These are phyloP conservation scores for Hipparchia sbordonii DNA, from an alignment of 2,888 invertebrate genomes.

Conservation along the genomic window DNA sequence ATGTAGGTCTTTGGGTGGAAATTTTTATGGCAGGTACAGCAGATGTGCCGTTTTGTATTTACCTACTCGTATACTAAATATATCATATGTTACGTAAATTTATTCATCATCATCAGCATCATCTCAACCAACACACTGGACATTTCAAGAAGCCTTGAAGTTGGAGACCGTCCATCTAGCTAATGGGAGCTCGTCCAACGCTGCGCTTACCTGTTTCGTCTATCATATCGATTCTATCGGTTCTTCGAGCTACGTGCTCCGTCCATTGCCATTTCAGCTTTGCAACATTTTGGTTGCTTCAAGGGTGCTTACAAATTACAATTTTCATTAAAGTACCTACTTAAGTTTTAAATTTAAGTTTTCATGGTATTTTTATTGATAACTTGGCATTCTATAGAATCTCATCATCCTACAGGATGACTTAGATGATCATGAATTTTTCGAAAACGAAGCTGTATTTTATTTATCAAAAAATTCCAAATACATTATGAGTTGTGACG, in stretches of 20 bases:
- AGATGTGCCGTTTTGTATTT: not conserved
- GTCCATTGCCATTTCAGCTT: no score
- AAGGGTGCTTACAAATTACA: no score
- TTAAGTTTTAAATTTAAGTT: not conserved
- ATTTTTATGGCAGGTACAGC: slow-evolving; percentile 1
- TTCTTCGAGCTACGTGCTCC: no score
- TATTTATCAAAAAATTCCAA: not conserved
- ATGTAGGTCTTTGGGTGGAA: slow-evolving; percentile 4
- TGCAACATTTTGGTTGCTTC: no score
- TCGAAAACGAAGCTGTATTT: not conserved
- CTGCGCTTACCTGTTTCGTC: no score
- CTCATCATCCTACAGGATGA: not conserved
- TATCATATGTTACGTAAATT: not conserved
- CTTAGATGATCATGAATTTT: not conserved
- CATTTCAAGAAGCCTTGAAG: no score
- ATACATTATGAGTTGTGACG: not conserved
- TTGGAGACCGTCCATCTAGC: no score
- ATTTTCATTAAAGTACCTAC: no score
- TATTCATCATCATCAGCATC: no score
- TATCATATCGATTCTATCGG: no score
- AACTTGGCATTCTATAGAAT: not conserved
- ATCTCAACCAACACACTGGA: no score
- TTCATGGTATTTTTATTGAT: not conserved
- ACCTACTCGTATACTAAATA: not conserved
- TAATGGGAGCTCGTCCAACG: no score